Evolutionary conservation across 2,113 vertebrate genomes (phyloP).

Genomic region (Phalacrocorax brasilianus): DNA sequence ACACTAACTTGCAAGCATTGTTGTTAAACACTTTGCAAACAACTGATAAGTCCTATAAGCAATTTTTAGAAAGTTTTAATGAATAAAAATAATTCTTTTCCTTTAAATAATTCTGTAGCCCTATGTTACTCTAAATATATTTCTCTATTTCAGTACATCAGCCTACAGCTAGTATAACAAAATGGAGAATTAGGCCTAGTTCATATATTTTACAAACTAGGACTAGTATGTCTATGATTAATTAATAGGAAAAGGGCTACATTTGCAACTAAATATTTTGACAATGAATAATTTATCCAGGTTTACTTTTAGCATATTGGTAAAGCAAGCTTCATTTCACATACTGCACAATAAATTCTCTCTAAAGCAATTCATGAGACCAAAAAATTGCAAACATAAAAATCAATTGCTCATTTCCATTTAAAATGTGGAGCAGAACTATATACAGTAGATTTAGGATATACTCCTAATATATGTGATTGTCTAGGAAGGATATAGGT

Average conservation of each 20-base stretch:
- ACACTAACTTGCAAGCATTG: not conserved
- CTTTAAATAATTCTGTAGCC: not conserved
- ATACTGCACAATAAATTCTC: not conserved
- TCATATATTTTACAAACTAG: constrained; percentile 1
- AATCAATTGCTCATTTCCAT: constrained; percentile 30
- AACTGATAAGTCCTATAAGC: not conserved
- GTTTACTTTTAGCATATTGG: constrained; percentile 28
- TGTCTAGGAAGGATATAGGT: not conserved
- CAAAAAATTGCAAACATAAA: constrained; percentile 23
- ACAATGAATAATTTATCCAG: constrained; percentile 47
- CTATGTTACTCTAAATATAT: not conserved
- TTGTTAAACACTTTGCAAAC: not conserved
- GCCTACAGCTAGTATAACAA: not conserved
- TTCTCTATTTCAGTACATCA: not conserved
- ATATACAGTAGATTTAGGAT: not conserved
- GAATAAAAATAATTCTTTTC: not conserved
- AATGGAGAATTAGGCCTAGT: not conserved
- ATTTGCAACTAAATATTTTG: constrained; percentile 36
- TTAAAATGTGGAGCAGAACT: not conserved
- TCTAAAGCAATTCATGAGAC: not conserved
- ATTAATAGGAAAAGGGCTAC: constrained; percentile 32
- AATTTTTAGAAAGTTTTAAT: not conserved
- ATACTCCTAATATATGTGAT: not conserved
- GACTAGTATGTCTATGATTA: constrained; percentile 8
- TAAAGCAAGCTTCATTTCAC: constrained; percentile 19